Percentiles rank a stretch among this genome's conserved stretches.
These are phyloP conservation scores for Anastrepha obliqua DNA, from an alignment of 1,140 invertebrate genomes.

Conservation along the genomic window DNA sequence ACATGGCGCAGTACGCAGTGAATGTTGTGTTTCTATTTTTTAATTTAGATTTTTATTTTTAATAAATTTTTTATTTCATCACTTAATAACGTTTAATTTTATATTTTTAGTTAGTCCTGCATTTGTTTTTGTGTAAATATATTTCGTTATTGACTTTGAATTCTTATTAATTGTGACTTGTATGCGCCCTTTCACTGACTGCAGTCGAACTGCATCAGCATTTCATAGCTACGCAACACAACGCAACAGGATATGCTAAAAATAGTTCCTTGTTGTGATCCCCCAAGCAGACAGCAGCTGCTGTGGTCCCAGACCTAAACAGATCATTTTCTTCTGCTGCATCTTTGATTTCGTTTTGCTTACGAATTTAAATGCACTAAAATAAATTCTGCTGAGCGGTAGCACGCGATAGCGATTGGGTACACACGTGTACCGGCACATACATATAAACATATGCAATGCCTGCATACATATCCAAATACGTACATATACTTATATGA, in stretches of 20 bases:
- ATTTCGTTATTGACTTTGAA: background rate
- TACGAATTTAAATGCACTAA: conserved; percentile 17
- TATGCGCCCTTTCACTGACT: background rate
- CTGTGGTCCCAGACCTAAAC: conserved; percentile 39
- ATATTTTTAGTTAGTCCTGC: background rate
- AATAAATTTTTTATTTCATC: background rate
- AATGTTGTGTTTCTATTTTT: background rate
- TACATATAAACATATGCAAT: too few relatives aligned
- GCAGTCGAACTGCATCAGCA: background rate
- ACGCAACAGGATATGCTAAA: conserved; percentile 33
- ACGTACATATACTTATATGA: too few relatives aligned
- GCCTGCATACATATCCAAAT: too few relatives aligned
- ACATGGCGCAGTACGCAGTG: background rate
- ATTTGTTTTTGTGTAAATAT: background rate
- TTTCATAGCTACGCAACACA: background rate
- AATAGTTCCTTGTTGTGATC: conserved; percentile 41
- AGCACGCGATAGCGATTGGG: background rate
- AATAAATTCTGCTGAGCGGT: conserved; percentile 4
- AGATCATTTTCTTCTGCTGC: background rate
- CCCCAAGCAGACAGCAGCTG: conserved; percentile 32
- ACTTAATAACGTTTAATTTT: background rate
- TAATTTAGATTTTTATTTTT: background rate
- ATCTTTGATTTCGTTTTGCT: conserved; percentile 15
- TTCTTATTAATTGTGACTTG: background rate
- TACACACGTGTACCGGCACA: background rate